Base-by-base conservation (phyloP, 2,797 vertebrate genomes). In the Pithecia hirsuta region DNA sequence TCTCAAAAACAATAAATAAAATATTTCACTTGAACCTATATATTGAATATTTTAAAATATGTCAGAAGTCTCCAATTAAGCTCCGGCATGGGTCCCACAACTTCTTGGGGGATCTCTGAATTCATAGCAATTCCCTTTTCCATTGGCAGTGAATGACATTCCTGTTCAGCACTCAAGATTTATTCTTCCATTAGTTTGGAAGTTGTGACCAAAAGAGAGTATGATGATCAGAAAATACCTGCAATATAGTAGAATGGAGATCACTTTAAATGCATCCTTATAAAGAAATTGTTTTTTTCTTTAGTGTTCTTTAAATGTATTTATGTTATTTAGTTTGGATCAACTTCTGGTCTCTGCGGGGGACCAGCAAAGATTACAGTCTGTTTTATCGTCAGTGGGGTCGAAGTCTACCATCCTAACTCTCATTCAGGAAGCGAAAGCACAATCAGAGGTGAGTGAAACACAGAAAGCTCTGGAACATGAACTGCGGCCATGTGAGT, bases 401-500 rank as follows among this genome's bases (percentile, higher is more conserved):
- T 97, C 98, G 17, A 99, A 98, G 96, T 98, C 98, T 12, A 98
- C 99, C 2, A 28, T 99, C 97, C 96, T 92, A 39, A 96, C 98
- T 79, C 98, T 99, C 96, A 99, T 99, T 36, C 99, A 99, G 95
- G 99, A 99, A 94, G 97, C 98, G 39, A 98, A 98, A 98, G 96
- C 98, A 97, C 98, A 99, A 98, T 98, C 99, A 89, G 99, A 99
- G 99, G 99, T 99, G 99, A 99, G 98, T 96, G 61, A 12, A 30
- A n/a, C 1, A 1, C 36, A 2, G 19, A 33, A 50, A 36, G 33
- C 48, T 1, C 3, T 2, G 76, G 11, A 28, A 44, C 74, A 14
- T 1, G n/a, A 5, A 41, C 7, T 0, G 1, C 0, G 0, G 44
- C 12, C 4, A 30, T 0, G 0, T 15, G 3, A 0, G 33, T 2